Percentiles rank a stretch among this genome's conserved stretches.
Conservation (phyloP, 2,888 invertebrate genomes). For the Philereme vetulata region DNA sequence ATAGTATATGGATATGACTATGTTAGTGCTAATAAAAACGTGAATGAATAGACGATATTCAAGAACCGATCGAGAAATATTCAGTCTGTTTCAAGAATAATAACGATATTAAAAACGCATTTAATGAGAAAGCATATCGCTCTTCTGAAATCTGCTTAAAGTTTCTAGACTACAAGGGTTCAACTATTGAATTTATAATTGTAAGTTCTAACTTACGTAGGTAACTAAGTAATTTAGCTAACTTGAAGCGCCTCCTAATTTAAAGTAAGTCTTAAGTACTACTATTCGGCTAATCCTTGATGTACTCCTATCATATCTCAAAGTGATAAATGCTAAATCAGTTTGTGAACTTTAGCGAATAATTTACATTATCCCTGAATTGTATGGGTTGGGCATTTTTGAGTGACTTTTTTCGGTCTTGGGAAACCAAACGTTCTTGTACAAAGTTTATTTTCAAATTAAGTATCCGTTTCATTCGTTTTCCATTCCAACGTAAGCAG, state of each 20-base stretch:
- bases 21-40: too few relatives aligned
- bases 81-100: too few relatives aligned
- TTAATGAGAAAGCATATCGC: too few relatives aligned
- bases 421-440: neutral
- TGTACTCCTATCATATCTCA: constrained; percentile 14
- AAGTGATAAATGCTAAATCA: constrained; percentile 16
- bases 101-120: too few relatives aligned
- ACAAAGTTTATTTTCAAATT: constrained; percentile 1
- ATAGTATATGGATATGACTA: too few relatives aligned
- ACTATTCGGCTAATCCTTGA: constrained; percentile 12
- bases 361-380: constrained; percentile 1
- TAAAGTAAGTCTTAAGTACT: constrained; percentile 14
- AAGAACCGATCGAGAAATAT: too few relatives aligned
- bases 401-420: too few relatives aligned
- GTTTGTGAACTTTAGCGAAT: constrained; percentile 4
- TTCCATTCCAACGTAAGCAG: constrained; percentile 44
- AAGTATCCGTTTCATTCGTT: constrained; percentile 20
- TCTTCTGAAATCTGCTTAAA: neutral
- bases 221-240: constrained; percentile 3
- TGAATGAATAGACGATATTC: too few relatives aligned
- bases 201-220: constrained; percentile 6
- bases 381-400: too few relatives aligned
- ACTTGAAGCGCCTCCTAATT: constrained; percentile 9
- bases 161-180: neutral
- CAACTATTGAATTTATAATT: constrained; percentile 5